These are phyloP conservation scores for Sebastes trivittatus DNA, from an alignment of 2,797 vertebrate genomes.

Conservation along the genomic window DNA sequence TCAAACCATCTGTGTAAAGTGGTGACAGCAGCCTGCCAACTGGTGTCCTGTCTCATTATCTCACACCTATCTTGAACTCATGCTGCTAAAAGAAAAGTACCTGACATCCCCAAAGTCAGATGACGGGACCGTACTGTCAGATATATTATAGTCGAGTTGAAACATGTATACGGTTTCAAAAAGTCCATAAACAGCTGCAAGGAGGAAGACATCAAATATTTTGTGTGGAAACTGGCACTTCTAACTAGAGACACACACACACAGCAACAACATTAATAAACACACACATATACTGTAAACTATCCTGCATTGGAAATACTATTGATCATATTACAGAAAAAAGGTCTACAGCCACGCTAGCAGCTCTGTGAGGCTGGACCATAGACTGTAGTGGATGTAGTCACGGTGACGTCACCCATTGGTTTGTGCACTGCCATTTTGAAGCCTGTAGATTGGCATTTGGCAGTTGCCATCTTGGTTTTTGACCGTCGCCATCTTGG, in stretches of 20 bases:
- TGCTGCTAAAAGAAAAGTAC: constrained; percentile 12
- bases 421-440: too few species aligned
- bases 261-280: background rate
- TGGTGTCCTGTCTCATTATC: constrained; percentile 54
- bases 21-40: constrained; percentile 34
- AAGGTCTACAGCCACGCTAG: too few species aligned
- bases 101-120: constrained; percentile 29
- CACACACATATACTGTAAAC: background rate
- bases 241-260: background rate
- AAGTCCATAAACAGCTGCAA: too few species aligned
- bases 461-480: accelerated
- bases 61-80: constrained; percentile 31
- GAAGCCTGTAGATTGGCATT: too few species aligned
- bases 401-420: too few species aligned
- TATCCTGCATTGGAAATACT: background rate
- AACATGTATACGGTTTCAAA: background rate
- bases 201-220: background rate
- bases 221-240: background rate
- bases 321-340: background rate
- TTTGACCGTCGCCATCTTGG: accelerated
- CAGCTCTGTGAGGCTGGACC: too few species aligned
- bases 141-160: background rate
- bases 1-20: constrained; percentile 23
- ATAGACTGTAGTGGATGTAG: too few species aligned
- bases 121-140: background rate